Conservation (phyloP, 2,797 vertebrate species). For the Pseudomugil gertrudae region DNA sequence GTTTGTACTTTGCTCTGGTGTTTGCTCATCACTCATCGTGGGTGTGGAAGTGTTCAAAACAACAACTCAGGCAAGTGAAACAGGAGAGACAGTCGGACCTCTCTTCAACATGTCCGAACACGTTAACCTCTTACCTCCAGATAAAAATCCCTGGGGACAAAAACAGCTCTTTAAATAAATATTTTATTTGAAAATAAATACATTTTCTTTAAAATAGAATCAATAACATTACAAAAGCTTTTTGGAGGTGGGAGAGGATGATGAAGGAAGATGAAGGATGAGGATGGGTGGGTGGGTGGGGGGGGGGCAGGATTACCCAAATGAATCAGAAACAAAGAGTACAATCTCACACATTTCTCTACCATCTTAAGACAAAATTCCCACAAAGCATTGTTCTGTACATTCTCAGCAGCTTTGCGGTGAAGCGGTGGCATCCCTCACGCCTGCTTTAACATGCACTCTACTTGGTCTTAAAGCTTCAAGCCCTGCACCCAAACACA, state of each 20-base stretch:
- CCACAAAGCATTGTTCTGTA: conserved; percentile 68
- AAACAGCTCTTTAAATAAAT: conserved; percentile 84
- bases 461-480: conserved; percentile 71
- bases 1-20: conserved; percentile 42
- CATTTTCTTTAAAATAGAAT: conserved; percentile 87
- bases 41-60: conserved; percentile 34
- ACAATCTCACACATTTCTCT: conserved; percentile 76
- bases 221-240: conserved; percentile 85
- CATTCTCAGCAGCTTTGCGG: conserved; percentile 69
- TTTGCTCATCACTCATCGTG: conserved; percentile 42
- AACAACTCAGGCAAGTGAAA: conserved; percentile 19
- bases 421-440: conserved; percentile 58
- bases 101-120: background rate
- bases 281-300: background rate
- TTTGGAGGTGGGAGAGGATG: conserved; percentile 50
- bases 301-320: conserved; percentile 50
- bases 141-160: no score
- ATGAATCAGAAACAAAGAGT: conserved; percentile 72
- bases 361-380: conserved; percentile 65
- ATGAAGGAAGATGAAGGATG: background rate
- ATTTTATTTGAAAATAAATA: conserved; percentile 90
- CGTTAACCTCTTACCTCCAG: no score
- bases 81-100: background rate
- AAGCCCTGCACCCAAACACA: conserved; percentile 49
- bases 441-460: conserved; percentile 57